Base-by-base conservation (phyloP, 2,113 vertebrate genomes). In the Limnothrissa miodon region DNA sequence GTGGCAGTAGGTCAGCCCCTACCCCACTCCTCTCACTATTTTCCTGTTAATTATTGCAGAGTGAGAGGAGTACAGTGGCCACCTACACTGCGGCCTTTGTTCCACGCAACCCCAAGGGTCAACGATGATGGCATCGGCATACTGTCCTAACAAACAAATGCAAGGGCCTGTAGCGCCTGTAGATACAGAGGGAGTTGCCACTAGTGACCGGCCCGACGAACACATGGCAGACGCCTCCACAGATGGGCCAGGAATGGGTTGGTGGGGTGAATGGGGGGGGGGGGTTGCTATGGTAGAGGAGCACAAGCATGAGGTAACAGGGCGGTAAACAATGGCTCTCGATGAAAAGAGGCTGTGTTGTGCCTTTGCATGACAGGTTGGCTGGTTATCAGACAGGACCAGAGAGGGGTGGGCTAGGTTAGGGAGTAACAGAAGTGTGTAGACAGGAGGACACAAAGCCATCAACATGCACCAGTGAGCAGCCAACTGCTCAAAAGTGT, bases 401-500 rank as follows among this genome's bases (percentile, higher is more conserved):
- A 86, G 84, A 83, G 85, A 44, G 36, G 85, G 81, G 83, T 70
- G 62, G 79, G 83, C 56, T 56, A 45, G 45, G 70, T 36, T 44
- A 39, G 53, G n/a, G 87, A 82, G 85, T 25, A 82, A 86, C 88
- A 92, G 90, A 92, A 91, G 90, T 92, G 89, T 89, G 87, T 88
- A 89, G 89, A 91, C 86, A 86, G 80, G 86, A 53, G 81, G 92
- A 91, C 91, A 90, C 92, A 94, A 85, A 92, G 91, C 86, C 88
- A 80, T 81, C 88, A 83, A 82, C 89, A 66, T 79, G 88, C 91
- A 89, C 85, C 90, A 91, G 86, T 89, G 88, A 91, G 87, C 80
- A 66, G 89, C 92, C 93, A 94, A 93, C 92, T 94, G 93, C 90
- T 93, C 89, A 83, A 90, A 94, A 93, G 92, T 93, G 92, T 93